Base-by-base conservation (phyloP, 1,140 invertebrate genomes). In the Neuroterus valhalla region DNA sequence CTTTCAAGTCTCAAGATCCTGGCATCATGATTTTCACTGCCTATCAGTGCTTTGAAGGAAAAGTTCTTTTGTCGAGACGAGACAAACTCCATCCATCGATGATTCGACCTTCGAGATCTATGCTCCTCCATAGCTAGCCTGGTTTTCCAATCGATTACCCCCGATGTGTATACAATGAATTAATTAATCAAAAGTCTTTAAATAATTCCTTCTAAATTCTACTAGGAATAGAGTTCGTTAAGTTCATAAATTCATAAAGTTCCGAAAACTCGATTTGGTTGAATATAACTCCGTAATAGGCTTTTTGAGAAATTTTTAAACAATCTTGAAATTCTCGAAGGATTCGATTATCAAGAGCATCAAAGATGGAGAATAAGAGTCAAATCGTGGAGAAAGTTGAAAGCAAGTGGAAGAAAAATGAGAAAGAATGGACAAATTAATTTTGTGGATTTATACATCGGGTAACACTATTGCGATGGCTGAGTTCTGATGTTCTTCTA, bases 1-100 rank as follows among this genome's bases (percentile, higher is more conserved):
- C 77, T 71, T 71, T 62, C 66, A 75, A 31, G 15, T 62, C 8
- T 31, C 3, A 62, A 62, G 31, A 62, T 62, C 23, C 21, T 62
- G 55, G 55, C 55, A 62, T 14, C 55, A 62, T 38, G n/a, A 62
- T 23, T 62, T 23, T 4, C 26, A 31, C 55, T 62, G 55, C 31
- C 26, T 23, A 62, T 62, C 55, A 62, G 55, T 62, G 55, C 11
- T 62, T 62, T 31, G 4, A 55, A 55, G 2, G 0, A 55, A 23
- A 55, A 55, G n/a, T 62, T 62, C 55, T 62, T 62, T 23, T 23
- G 21, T 6, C 55, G 26, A 31, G 55, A 38, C 26, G 55, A 26
- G 21, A 55, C 21, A 19, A 52, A 21, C 21, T 55, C 21, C 52
- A 55, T 55, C 52, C 52, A 55, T 55, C 52, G 21, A 62, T 31